Evolutionary conservation across 30 jellyfish, hydroid and myxozoan genomes (phyloP), one percentile per base, ranked within the genome.

Genomic region (Phacellophora camtschatica): DNA sequence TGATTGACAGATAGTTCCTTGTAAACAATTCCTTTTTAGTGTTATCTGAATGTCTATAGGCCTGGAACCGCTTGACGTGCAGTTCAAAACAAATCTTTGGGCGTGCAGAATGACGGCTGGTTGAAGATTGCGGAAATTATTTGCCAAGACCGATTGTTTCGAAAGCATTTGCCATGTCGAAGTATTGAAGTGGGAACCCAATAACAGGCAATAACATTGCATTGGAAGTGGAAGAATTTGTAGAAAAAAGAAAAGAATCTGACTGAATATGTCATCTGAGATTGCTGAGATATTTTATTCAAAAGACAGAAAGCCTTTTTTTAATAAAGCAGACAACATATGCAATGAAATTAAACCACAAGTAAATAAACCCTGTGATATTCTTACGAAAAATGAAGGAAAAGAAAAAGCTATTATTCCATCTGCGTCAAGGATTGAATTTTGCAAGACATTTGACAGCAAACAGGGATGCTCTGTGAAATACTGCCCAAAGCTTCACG

Each of bases 391-490:
- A 5, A 31, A 84, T 15, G n/a, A n/a, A n/a, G n/a, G n/a, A n/a
- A n/a, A n/a, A n/a, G n/a, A n/a, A n/a, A n/a, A n/a, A n/a, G n/a
- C n/a, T n/a, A n/a, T n/a, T n/a, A n/a, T n/a, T n/a, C 80, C 71
- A 34, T 78, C 98, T 15, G 74, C 85, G 30, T 91, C 75, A 16
- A 81, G 69, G 30, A 86, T 92, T 16, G 96, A 92, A 54, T 92
- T 92, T 74, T 92, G 98, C 62, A 85, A 93, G 20, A 84, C 72
- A 55, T 92, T 92, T 55, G 96, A 92, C 39, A 87, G 98, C 43
- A 92, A 92, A 36, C 85, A 74, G 42, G 96, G 96, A 23, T 92
- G 98, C 66, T 11, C 16, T 15, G 66, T 32, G n/a, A 46, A 66
- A 24, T 64, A 11, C 19, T 92, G 98, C 55, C 86, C 90, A 12